phyloP scores from a whole-genome alignment of 2,113 vertebrate genomes.

The Seriola rivoliana region DNA sequence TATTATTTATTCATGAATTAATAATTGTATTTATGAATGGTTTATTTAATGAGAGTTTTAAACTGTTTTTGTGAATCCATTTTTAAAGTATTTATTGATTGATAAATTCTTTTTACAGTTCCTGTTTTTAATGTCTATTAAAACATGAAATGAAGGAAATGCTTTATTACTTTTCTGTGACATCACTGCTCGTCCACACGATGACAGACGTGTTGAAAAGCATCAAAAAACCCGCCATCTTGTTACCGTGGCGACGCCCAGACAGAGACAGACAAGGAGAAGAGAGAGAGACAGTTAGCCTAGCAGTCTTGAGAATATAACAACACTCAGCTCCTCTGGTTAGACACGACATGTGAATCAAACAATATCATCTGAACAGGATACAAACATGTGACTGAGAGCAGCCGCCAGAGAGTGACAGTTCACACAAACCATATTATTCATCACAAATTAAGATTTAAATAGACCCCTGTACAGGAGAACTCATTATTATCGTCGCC shows the following conservation, averaged over 20 bases:
- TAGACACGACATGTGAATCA: slow-evolving; percentile 73
- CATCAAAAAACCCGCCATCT: background rate
- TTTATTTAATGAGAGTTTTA: too few relatives aligned
- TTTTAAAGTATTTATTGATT: too few relatives aligned
- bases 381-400: slow-evolving; percentile 70
- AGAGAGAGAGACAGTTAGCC: slow-evolving; percentile 65
- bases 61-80: too few relatives aligned
- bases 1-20: too few relatives aligned
- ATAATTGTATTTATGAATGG: too few relatives aligned
- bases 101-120: too few relatives aligned
- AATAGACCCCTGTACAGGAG: slow-evolving; percentile 77
- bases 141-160: too few relatives aligned
- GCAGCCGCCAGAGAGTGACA: slow-evolving; percentile 74
- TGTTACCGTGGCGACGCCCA: background rate
- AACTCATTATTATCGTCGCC: slow-evolving; percentile 68
- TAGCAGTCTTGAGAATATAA: slow-evolving; percentile 81
- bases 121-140: too few relatives aligned
- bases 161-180: too few relatives aligned
- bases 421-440: slow-evolving; percentile 76
- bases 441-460: slow-evolving; percentile 78
- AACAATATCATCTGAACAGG: slow-evolving; percentile 70
- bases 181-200: too few relatives aligned
- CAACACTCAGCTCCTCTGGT: slow-evolving; percentile 65
- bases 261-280: slow-evolving; percentile 19
- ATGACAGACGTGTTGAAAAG: slow-evolving; percentile 34